Base-by-base conservation (phyloP, 2,888 invertebrate genomes). In the Tridacna gigas region DNA sequence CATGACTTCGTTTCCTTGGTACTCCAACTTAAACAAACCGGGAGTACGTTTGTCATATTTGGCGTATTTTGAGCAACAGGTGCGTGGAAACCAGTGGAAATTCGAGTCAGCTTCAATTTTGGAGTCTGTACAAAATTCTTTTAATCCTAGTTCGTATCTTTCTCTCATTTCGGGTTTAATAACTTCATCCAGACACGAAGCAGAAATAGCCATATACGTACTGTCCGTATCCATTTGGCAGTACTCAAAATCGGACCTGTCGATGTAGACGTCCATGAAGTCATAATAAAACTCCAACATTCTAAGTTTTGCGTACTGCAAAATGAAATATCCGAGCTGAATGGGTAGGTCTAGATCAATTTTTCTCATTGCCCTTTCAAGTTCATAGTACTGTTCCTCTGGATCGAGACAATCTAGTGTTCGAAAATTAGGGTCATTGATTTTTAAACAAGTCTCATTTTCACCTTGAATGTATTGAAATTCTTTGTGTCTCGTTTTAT, bases 251-350 rank as follows among this genome's bases (percentile, higher is more conserved):
- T 81, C 73, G 0, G 61, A 15, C 9, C 88, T 48, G 28, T 85
- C 80, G 13, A 90, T 71, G 56, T 74, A 86, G 26, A 60, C 65
- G 37, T 90, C 86, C 81, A 86, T 75, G 26, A 79, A 87, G 67
- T 90, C 84, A n/a, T n/a, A n/a, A n/a, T n/a, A n/a, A n/a, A n/a
- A n/a, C n/a, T n/a, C n/a, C n/a, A n/a, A n/a, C n/a, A 88, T 88
- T 25, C 84, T 81, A 20, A 88, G 80, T 74, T 88, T 90, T 0
- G 89, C 91, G 56, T 88, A 86, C 66, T 90, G 88, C 26, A 88
- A 77, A 9, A 90, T 86, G 66, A 86, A 87, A 73, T 83, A 88
- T 0, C 88, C 86, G 0, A 88, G 63, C 28, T 91, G 89, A 18
- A 86, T 79, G 12, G 91, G 88, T n/a, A 89, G 37, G 28, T 88